Base-by-base conservation (phyloP, 2,113 vertebrate species). In the Ramphastos sulfuratus region DNA sequence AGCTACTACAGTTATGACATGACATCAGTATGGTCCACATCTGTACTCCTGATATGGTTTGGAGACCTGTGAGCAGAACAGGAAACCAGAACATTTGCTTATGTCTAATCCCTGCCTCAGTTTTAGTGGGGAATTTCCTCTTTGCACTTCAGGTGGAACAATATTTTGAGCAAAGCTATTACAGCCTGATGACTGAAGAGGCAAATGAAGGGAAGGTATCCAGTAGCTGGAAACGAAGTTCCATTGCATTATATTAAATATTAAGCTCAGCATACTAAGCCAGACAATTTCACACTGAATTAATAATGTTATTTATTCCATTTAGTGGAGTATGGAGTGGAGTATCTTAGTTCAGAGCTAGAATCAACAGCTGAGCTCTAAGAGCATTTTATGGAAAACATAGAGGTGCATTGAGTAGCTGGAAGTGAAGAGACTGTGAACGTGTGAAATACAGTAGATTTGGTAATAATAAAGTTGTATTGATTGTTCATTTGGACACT, bases 241-340 rank as follows among this genome's bases (percentile, higher is more conserved):
- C 88, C 83, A 90, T 88, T 83, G 85, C 2, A 7, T 46, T 65
- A 55, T 76, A 94, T 91, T 93, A 94, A 95, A 90, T 78, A 95
- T 78, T 90, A 85, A 95, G 50, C 50, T 88, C 65, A 21, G 58
- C 54, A 76, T 42, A 71, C 72, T 63, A 85, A 93, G 94, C n/a
- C 90, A 95, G 93, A 85, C 54, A 94, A 61, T 25, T 74, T n/a
- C 76, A 88, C 64, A 81, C 76, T 90, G 92, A 96, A 94, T 91
- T 91, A 90, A 93, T 96, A 92, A 93, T 56, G 70, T 73, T 94
- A 94, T 95, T 95, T 95, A 90, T 95, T 94, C 93, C 87, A 86
- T 79, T 91, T 94, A 85, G 77, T 16, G 48, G 37, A 69, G 60
- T 72, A 86, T 28, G 58, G 82, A 83, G 67, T 3, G 2, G 31